Evolutionary conservation across 2,888 invertebrate genomes (phyloP), one percentile per base, ranked within the genome.

Genomic region (Itoplectis maculator): DNA sequence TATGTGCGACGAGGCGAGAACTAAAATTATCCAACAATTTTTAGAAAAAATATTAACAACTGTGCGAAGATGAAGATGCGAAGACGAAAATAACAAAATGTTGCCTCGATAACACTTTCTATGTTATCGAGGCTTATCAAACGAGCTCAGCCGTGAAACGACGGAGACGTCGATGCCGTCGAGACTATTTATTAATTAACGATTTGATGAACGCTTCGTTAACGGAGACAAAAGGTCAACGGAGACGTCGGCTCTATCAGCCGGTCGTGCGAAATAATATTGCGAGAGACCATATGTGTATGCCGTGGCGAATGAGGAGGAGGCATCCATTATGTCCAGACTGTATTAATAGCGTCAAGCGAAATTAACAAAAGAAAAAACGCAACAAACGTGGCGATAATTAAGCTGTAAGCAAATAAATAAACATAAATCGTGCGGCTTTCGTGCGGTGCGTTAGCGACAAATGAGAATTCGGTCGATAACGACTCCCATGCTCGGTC

Each of bases 141-240:
- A 56, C 15, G 49, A 35, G 37, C 63, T 40, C 15, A 56, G 9
- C 35, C 35, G n/a, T 59, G 35, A 29, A 59, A 13, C 7, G n/a
- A n/a, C 9, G 20, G 13, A 54, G 23, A 35, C 47, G 45, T 72
- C 79, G 74, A 79, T 72, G 75, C 29, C 47, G 20, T 51, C 49
- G 23, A 51, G 70, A n/a, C 70, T 49, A 79, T 79, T 82, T 79
- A 82, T 82, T 75, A 82, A 82, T 79, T 75, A 66, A 82, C 75
- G 70, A 75, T 82, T 78, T 66, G 72, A 79, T 75, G 69, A 82
- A 70, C 66, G 82, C 75, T 79, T 72, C 74, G 82, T 79, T 82
- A 82, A 82, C 79, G 59, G 72, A 59, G 74, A 79, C 72, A 54
- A 72, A 72, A 82, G 79, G 79, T 79, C 78, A 75, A n/a, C n/a